phyloP scores from a whole-genome alignment of 2,113 vertebrate genomes.

The Verasper variegatus region DNA sequence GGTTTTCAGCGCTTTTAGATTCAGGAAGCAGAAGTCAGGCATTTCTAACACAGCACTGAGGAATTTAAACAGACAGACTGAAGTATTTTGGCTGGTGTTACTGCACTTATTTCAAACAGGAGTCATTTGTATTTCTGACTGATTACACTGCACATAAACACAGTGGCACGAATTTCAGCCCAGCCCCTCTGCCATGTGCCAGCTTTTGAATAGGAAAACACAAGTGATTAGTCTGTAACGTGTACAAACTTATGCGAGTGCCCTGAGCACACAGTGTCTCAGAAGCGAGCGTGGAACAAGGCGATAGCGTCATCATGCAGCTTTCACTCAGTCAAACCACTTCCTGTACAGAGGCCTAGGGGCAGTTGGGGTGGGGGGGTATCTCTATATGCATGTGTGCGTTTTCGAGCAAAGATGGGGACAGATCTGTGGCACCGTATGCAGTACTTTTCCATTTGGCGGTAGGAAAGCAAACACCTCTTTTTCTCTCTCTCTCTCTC shows the following conservation, averaged over 20 bases:
- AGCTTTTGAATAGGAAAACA: constrained; percentile 12
- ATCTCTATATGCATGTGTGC: constrained; percentile 29
- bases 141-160: constrained; percentile 22
- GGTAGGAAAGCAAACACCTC: constrained; percentile 48
- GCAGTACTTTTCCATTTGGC: constrained; percentile 70
- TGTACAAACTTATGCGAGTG: constrained; percentile 45
- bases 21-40: constrained; percentile 55
- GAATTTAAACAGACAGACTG: constrained; percentile 1
- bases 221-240: constrained; percentile 21
- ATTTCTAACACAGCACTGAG: constrained; percentile 37
- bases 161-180: constrained; percentile 6
- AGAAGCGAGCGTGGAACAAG: constrained; percentile 32
- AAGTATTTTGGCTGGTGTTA: constrained; percentile 32
- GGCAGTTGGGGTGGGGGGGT: constrained; percentile 43
- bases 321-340: constrained; percentile 64
- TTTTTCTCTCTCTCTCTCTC: constrained; percentile 13
- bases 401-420: constrained; percentile 20
- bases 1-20: constrained; percentile 20
- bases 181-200: background rate
- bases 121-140: constrained; percentile 6
- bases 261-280: constrained; percentile 35
- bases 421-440: constrained; percentile 41
- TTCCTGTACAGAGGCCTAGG: constrained; percentile 69
- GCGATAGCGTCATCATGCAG: constrained; percentile 44
- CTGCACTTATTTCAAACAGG: background rate